phyloP scores from a whole-genome alignment of 2,888 invertebrate species.

The Macrophya alboannulata region DNA sequence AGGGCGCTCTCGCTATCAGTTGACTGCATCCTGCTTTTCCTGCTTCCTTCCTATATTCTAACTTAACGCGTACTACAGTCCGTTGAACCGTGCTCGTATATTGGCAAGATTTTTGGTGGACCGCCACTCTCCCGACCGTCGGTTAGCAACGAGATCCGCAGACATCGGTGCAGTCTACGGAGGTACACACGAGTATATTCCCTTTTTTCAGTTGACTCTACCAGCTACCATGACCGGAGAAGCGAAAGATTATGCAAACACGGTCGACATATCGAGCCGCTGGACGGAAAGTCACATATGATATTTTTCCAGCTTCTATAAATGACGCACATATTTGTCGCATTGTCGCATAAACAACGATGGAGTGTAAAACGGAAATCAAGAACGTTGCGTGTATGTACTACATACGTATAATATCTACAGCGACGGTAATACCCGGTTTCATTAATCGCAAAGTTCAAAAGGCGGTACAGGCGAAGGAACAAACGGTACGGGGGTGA shows the following conservation, averaged over 20 bases:
- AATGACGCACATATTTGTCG: not conserved
- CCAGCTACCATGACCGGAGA: not conserved
- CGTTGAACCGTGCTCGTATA: slow-evolving; percentile 19
- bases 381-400: not conserved
- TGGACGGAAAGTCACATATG: not conserved
- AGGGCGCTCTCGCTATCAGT: slow-evolving; percentile 68
- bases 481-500: slow-evolving; percentile 63
- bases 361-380: slow-evolving; percentile 10
- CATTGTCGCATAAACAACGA: not conserved
- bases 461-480: slow-evolving; percentile 59
- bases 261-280: not conserved
- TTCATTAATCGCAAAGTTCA: slow-evolving; percentile 52
- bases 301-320: not conserved
- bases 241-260: not conserved
- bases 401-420: slow-evolving; percentile 6
- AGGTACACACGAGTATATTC: not conserved
- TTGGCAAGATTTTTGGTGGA: not conserved
- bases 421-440: slow-evolving; percentile 35
- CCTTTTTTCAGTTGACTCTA: not conserved
- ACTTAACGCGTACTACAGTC: slow-evolving; percentile 22
- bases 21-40: slow-evolving; percentile 73
- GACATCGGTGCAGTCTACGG: not conserved
- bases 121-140: not conserved
- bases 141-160: not conserved
- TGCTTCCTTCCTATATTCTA: slow-evolving; percentile 71